Percentiles rank a stretch among this genome's conserved stretches.
These are phyloP conservation scores for Beroe ovata DNA, from an alignment of 37 sponge, comb jelly and placozoan species.

Conservation along the genomic window DNA sequence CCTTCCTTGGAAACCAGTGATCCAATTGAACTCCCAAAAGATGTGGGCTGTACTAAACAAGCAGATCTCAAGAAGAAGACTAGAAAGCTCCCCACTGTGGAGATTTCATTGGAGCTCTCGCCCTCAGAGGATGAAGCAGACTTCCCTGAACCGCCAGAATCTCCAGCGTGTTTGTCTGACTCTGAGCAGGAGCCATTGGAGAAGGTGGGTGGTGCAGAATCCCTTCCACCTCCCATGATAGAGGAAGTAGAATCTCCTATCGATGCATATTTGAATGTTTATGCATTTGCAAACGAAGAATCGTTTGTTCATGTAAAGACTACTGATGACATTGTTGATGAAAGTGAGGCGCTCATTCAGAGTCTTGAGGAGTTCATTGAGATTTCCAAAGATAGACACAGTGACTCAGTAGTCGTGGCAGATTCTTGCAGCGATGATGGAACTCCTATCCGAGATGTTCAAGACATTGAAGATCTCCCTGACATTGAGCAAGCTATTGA, in stretches of 20 bases:
- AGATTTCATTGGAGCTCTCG: not conserved
- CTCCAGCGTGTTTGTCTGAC: not conserved
- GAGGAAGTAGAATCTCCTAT: not conserved
- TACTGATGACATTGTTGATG: not conserved
- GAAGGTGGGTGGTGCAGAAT: not conserved
- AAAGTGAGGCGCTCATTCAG: not conserved
- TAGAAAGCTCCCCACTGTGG: not conserved
- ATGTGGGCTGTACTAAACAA: not conserved
- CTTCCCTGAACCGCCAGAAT: not conserved
- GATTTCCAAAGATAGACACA: not conserved
- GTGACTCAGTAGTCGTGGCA: not conserved
- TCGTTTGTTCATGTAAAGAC: not conserved
- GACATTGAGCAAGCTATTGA: constrained; percentile 45
- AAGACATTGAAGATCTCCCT: constrained; percentile 38
- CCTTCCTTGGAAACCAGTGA: not conserved
- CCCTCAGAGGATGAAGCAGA: not conserved
- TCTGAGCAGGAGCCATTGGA: not conserved
- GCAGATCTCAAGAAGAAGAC: not conserved
- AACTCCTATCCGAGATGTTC: constrained; percentile 11
- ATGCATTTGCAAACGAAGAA: not conserved
- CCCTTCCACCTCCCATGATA: not conserved
- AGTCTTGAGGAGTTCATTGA: not conserved
- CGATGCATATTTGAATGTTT: not conserved
- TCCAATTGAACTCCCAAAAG: not conserved
- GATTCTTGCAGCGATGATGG: constrained; percentile 49